Percentiles rank a stretch among this genome's conserved stretches.
phyloP scores from a whole-genome alignment of 64 coral and sea anemone genomes.

The Trachythela sp. region DNA sequence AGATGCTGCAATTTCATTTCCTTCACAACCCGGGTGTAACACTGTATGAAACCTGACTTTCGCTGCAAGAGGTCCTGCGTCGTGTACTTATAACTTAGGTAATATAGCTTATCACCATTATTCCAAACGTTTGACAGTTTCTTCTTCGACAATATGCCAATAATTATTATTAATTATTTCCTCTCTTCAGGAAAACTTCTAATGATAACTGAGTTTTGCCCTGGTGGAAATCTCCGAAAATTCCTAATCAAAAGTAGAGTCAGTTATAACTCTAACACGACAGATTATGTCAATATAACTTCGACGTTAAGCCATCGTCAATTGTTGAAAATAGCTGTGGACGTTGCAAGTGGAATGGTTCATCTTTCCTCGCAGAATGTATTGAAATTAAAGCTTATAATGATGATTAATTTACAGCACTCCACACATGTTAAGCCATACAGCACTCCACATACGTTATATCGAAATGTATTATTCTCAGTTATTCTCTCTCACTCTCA shows the following conservation, averaged over 20 bases:
- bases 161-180: background rate
- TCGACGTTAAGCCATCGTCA: background rate
- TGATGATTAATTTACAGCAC: no score
- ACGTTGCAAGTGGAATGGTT: conserved; percentile 14
- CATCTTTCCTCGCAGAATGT: background rate
- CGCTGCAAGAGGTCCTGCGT: no score
- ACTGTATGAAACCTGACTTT: no score
- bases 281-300: background rate
- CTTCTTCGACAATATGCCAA: background rate
- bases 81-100: no score
- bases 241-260: background rate
- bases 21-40: no score
- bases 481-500: no score
- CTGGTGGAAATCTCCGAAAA: background rate
- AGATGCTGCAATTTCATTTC: no score
- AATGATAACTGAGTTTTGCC: background rate
- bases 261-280: background rate
- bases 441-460: no score
- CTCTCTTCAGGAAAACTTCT: background rate
- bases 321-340: background rate
- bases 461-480: no score
- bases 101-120: no score
- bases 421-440: no score
- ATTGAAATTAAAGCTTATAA: background rate
- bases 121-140: no score